These are phyloP conservation scores for Macquaria australasica DNA, from an alignment of 2,113 vertebrate genomes.

Conservation along the genomic window DNA sequence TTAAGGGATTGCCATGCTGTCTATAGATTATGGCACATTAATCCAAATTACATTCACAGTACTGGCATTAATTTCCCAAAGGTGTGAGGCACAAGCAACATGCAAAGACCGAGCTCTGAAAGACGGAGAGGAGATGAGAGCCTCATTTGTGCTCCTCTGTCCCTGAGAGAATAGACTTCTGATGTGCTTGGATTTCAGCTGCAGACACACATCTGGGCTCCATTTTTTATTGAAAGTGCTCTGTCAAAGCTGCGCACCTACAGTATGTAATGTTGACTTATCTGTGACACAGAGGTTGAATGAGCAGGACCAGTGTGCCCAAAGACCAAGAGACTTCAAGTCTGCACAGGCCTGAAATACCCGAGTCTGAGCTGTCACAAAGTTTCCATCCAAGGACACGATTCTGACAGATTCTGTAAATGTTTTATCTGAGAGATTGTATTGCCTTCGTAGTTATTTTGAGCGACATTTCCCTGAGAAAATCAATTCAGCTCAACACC, in stretches of 20 bases:
- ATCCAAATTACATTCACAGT: constrained; percentile 68
- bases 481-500: constrained; percentile 36
- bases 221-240: constrained; percentile 12
- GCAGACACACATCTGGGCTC: constrained; percentile 20
- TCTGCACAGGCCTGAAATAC: constrained; percentile 1
- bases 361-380: constrained; percentile 13
- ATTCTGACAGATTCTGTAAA: constrained; percentile 32
- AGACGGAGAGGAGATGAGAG: constrained; percentile 12
- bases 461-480: constrained; percentile 22
- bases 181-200: constrained; percentile 35
- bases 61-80: constrained; percentile 57
- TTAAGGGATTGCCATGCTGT: constrained; percentile 39
- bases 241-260: not conserved
- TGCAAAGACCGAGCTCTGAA: not conserved
- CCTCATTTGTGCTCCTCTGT: constrained; percentile 35
- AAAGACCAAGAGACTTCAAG: constrained; percentile 9
- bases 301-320: not conserved
- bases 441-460: constrained; percentile 26
- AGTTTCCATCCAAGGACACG: constrained; percentile 7
- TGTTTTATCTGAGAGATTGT: constrained; percentile 17
- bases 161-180: constrained; percentile 34
- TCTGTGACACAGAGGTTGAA: constrained; percentile 13
- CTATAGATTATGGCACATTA: constrained; percentile 58
- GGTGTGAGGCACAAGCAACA: constrained; percentile 38
- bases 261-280: not conserved